phyloP scores from a whole-genome alignment of 1,140 invertebrate species.

The Papilio machaon region DNA sequence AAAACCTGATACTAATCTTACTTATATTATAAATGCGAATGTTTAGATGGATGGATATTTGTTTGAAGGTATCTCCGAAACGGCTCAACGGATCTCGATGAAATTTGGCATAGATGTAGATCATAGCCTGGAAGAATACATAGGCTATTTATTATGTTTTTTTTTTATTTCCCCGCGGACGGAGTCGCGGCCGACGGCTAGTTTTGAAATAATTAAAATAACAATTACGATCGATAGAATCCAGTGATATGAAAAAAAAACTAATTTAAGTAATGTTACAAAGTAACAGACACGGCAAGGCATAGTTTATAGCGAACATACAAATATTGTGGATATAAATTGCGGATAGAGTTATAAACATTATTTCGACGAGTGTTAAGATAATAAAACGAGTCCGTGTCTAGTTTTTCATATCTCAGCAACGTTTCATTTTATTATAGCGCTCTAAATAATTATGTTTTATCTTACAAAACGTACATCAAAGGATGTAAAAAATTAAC shows the following conservation, averaged over 20 bases:
- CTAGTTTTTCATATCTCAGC: constrained; percentile 25
- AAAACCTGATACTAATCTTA: too few relatives aligned
- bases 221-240: neutral
- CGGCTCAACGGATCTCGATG: too few relatives aligned
- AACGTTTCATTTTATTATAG: constrained; percentile 32
- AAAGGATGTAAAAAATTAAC: neutral
- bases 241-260: neutral
- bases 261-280: neutral
- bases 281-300: constrained; percentile 18
- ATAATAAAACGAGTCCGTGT: constrained; percentile 24
- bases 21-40: too few relatives aligned
- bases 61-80: too few relatives aligned
- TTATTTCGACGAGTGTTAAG: constrained; percentile 31
- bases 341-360: constrained; percentile 22
- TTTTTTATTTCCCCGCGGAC: too few relatives aligned
- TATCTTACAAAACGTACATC: constrained; percentile 10
- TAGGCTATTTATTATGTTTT: too few relatives aligned
- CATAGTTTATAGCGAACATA: constrained; percentile 17
- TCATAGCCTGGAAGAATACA: too few relatives aligned
- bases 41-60: too few relatives aligned
- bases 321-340: constrained; percentile 34
- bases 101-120: too few relatives aligned
- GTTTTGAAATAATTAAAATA: neutral
- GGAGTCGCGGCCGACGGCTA: too few relatives aligned
- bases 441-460: constrained; percentile 33